Percentiles rank a stretch among this genome's conserved stretches.
These are phyloP conservation scores for Andrena minutula DNA, from an alignment of 2,888 invertebrate genomes.

Conservation along the genomic window DNA sequence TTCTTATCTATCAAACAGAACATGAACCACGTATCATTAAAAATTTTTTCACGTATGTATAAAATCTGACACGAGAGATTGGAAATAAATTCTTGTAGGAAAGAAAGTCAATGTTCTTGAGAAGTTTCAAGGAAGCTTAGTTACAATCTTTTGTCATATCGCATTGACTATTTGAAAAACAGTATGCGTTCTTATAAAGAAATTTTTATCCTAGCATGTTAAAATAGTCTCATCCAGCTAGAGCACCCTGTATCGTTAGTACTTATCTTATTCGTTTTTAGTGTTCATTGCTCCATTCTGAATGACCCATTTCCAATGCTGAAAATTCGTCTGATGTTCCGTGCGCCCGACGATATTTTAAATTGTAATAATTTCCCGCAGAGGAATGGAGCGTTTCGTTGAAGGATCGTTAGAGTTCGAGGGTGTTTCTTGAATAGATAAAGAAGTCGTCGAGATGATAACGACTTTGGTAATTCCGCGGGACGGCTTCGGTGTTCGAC, in stretches of 20 bases:
- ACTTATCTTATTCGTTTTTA: neutral
- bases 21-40: too few species aligned
- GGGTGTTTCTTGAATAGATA: slow-evolving; percentile 37
- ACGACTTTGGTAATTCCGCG: slow-evolving; percentile 43
- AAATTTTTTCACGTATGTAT: too few species aligned
- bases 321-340: neutral
- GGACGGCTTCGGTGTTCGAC: slow-evolving; percentile 30
- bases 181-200: too few species aligned
- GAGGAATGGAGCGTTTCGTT: slow-evolving; percentile 23
- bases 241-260: neutral
- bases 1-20: too few species aligned
- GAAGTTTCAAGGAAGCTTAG: too few species aligned
- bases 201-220: too few species aligned
- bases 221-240: neutral
- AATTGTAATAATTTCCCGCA: neutral
- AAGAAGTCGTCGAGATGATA: slow-evolving; percentile 24
- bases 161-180: too few species aligned
- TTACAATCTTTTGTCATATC: too few species aligned
- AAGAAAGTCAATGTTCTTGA: too few species aligned
- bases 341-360: neutral
- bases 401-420: slow-evolving; percentile 20
- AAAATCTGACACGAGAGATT: too few species aligned
- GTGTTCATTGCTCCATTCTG: neutral
- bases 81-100: too few species aligned
- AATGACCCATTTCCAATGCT: neutral